Base-by-base conservation (phyloP, 2,113 vertebrate species). In the Anarrhichthys ocellatus region DNA sequence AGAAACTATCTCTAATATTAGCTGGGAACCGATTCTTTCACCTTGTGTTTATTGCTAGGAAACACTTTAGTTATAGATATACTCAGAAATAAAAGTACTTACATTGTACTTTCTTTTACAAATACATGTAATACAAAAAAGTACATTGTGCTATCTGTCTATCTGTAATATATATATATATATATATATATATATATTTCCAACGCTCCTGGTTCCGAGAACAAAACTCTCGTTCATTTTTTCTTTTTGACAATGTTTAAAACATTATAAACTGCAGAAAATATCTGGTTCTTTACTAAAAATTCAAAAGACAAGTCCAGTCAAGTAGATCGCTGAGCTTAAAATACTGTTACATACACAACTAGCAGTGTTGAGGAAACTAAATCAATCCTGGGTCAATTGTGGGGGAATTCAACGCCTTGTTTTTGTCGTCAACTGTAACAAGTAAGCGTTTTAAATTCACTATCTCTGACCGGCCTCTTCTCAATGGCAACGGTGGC, bases 11-110 rank as follows among this genome's bases (percentile, higher is more conserved):
- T 11, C 9, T 40, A 76, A 61, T 14, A 17, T 42, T 9, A 66
- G 62, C 17, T 65, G 34, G 27, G 62, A 67, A 50, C 67, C 40
- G 59, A 64, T 72, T 18, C 40, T 29, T 80, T 73, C 67, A 71
- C 18, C 68, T 67, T 20, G 42, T 46, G 13, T 68, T 52, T 58
- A 59, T 59, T 67, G 27, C 14, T 17, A n/a, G 4, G 22, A 84
- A 76, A 67, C 48, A 63, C 48, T 6, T 63, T 42, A 29, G 20
- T 74, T n/a, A 34, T 58, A 61, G 22, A 50, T 70, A 29, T 56
- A 40, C 9, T 13, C 40, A 4, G 5, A 10, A 0, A 52, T 27
- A 29, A 38, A 78, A 61, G 17, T 32, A 54, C 65, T 46, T 40
- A 24, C 2, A 11, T 5, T 58, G 34, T 50, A n/a, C 15, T 54